Base-by-base conservation (phyloP, 2,797 vertebrate genomes). In the Dallia pectoralis region DNA sequence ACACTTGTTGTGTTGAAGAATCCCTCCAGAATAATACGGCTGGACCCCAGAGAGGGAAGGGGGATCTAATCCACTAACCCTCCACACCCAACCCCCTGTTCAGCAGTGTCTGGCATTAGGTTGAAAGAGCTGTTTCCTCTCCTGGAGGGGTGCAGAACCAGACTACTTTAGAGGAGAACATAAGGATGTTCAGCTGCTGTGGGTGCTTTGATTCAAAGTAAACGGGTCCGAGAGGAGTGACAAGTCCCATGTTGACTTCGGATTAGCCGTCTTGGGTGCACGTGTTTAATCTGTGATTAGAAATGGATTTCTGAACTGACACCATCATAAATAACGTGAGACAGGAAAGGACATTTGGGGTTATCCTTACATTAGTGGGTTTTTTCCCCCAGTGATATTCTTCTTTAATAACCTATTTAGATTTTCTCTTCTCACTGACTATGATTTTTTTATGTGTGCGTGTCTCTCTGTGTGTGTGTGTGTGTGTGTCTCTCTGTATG, bases 1-100 rank as follows among this genome's bases (percentile, higher is more conserved):
- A 32, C 29, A 30, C 59, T 62, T 49, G 48, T 5, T 22, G 22
- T 2, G 0, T 56, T 56, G 7, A 56, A 56, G 53, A 22, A 25
- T 56, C 8, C 66, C 33, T 36, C 40, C 32, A 56, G 32, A 29
- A 32, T 44, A 40, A 47, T 15, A 62, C 27, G 12, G n/a, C n/a
- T n/a, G 56, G 14, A 25, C 56, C 62, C n/a, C 63, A 67, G 40
- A 8, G 71, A 47, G 74, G 70, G 29, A 32, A 36, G 40, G 40
- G 47, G 2, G 7, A 29, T 47, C 49, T 44, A 18, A 33, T 11
- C 61, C 53, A 19, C 19, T 53, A 11, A 11, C 63, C 30, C 22
- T 32, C 61, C 65, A 66, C 73, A 59, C 61, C 68, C 61, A 11
- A 36, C 27, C 40, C 16, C 27, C 33, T 32, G 33, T 3, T 6